Evolutionary conservation across 2,797 vertebrate species (phyloP), one percentile per base, ranked within the genome.

Genomic region (Siniperca undulata): DNA sequence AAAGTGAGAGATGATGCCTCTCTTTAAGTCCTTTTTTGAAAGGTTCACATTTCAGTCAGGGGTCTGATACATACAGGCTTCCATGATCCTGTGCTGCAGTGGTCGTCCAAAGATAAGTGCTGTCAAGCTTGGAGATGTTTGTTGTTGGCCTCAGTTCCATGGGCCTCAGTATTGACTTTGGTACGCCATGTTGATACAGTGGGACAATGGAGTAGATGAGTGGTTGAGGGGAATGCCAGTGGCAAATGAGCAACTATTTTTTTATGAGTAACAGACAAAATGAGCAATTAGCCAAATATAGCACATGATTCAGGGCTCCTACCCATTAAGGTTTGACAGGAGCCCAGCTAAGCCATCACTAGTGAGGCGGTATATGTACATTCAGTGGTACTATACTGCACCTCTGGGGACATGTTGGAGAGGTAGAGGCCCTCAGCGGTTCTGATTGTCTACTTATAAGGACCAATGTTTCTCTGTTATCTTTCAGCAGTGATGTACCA

Each of bases 361-460:
- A 96, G 95, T 96, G 93, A 93, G 93, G 94, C 93, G 94, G 94
- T 92, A 88, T 91, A 85, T 84, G 90, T 93, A 94, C 93, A 95
- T 95, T 94, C 93, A 93, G 78, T 27, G 86, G 89, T 90, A 93
- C 87, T 89, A 81, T 88, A 88, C 89, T 93, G 92, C 90, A 93
- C 88, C 86, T 93, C 91, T 91, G 82, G 91, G 90, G 88, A 89
- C 78, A 68, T 77, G 81, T 87, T 36, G 24, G 82, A 89, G 91
- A 94, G 93, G 93, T 93, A 94, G 92, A 90, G 87, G 90, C 89
- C 90, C 87, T 93, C 87, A 77, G 82, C 2, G 91, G 89, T 88
- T 93, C 91, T 94, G 95, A 95, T 94, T 95, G 94, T 96, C 94
- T 94, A 91, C 68, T 78, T 89, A 72, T 85, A 85, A 78, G 88